phyloP scores from a whole-genome alignment of 2,888 invertebrate genomes.

The Autographa pulchrina region DNA sequence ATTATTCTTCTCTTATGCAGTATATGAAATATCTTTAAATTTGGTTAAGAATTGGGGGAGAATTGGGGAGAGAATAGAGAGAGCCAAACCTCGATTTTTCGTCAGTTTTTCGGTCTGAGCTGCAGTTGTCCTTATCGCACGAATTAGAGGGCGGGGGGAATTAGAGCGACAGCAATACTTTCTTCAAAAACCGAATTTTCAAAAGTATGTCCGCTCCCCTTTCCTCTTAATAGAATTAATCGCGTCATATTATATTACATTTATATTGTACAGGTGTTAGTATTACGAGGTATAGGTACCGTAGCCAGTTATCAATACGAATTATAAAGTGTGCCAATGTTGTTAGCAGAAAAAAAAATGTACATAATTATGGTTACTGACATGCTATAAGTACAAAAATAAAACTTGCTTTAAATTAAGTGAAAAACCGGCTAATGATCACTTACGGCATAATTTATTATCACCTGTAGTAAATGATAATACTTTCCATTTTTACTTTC shows the following conservation, averaged over 20 bases:
- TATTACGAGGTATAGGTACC: slow-evolving; percentile 21
- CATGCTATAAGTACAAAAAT: slow-evolving; percentile 76
- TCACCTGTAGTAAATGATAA: slow-evolving; percentile 63
- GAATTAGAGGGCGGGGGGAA: too few species aligned
- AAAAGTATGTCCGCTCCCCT: too few species aligned
- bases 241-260: slow-evolving; percentile 17
- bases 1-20: too few species aligned
- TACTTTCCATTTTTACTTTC: slow-evolving; percentile 57
- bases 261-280: slow-evolving; percentile 43
- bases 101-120: too few species aligned
- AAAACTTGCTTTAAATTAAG: slow-evolving; percentile 70
- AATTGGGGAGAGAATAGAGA: too few species aligned
- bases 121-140: too few species aligned
- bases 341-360: slow-evolving; percentile 38
- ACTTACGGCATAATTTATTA: slow-evolving; percentile 72
- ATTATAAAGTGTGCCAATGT: slow-evolving; percentile 23
- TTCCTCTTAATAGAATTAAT: slow-evolving; percentile 1
- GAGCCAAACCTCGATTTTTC: too few species aligned
- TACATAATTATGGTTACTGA: slow-evolving; percentile 38
- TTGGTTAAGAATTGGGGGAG: too few species aligned
- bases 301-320: slow-evolving; percentile 29
- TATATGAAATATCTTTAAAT: too few species aligned
- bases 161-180: too few species aligned
- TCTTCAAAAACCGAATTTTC: too few species aligned
- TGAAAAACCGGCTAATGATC: slow-evolving; percentile 85